A percentile compares a stretch with the other conserved stretches of the same genome.
Conservation (phyloP, 2,797 vertebrate genomes). For the Heliangelus exortis region DNA sequence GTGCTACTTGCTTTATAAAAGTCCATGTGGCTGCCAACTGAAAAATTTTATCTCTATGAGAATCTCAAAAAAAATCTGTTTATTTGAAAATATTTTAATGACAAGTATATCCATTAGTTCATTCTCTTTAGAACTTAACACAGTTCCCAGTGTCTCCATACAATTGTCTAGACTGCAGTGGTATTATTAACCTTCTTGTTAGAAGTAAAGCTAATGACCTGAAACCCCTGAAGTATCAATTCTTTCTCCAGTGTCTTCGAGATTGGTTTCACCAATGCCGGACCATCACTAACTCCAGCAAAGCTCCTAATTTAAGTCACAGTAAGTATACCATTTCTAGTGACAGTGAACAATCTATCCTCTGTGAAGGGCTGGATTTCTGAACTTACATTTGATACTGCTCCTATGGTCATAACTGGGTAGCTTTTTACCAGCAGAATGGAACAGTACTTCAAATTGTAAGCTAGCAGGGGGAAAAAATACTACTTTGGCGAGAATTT, state of each 20-base stretch:
- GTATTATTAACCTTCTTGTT: neutral
- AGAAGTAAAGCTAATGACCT: neutral
- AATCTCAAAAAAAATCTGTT: neutral
- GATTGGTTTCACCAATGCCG: neutral
- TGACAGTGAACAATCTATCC: rapidly evolving
- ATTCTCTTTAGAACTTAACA: neutral
- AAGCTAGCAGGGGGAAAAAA: neutral
- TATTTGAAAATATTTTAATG: neutral
- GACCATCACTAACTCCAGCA: neutral
- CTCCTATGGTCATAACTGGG: neutral
- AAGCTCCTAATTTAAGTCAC: neutral
- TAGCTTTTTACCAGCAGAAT: neutral
- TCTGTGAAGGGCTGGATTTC: neutral
- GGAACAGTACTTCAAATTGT: neutral
- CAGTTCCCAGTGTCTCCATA: neutral
- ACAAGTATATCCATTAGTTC: neutral
- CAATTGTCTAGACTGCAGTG: neutral
- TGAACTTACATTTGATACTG: rapidly evolving
- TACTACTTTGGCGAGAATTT: neutral
- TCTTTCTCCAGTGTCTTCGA: neutral
- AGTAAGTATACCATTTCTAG: neutral
- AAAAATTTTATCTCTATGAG: neutral
- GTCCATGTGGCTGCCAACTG: rapidly evolving
- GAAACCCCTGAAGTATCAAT: neutral
- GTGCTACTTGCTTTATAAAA: neutral